Conservation (phyloP, 2,113 vertebrate species). For the Nanorana parkeri region DNA sequence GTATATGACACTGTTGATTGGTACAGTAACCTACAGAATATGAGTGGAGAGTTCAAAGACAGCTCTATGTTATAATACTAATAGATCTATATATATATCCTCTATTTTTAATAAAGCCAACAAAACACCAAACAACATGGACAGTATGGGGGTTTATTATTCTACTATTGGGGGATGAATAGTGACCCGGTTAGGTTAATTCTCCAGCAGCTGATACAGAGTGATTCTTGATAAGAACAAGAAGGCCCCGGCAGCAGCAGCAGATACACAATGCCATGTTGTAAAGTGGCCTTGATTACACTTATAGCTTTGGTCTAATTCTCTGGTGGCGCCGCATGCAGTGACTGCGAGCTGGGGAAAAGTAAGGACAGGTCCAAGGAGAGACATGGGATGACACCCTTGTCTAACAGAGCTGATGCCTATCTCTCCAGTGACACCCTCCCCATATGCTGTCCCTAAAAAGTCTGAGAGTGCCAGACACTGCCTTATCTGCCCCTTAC, state of each 20-base stretch:
- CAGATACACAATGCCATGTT: slow-evolving; percentile 53
- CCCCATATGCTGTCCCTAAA: slow-evolving; percentile 38
- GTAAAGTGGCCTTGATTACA: not conserved
- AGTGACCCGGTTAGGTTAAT: slow-evolving; percentile 4
- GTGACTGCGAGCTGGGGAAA: not conserved
- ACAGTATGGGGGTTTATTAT: not conserved
- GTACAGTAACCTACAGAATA: too few relatives aligned
- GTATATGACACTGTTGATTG: too few relatives aligned
- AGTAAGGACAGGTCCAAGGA: slow-evolving; percentile 35
- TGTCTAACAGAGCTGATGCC: slow-evolving; percentile 43
- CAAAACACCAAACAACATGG: too few relatives aligned
- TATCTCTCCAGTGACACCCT: slow-evolving; percentile 46
- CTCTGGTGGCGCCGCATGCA: not conserved
- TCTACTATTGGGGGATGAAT: not conserved
- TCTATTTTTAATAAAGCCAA: too few relatives aligned
- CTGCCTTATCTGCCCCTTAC: slow-evolving; percentile 33
- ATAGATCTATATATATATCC: not conserved
- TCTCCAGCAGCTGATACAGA: not conserved
- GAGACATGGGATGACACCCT: slow-evolving; percentile 50
- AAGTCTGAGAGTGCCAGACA: slow-evolving; percentile 20
- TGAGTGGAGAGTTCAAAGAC: too few relatives aligned
- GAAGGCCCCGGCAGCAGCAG: slow-evolving; percentile 9
- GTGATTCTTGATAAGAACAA: slow-evolving; percentile 41
- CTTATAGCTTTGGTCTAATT: not conserved
- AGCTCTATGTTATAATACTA: too few relatives aligned